These are phyloP conservation scores for Pseudomyrmex flavicornis DNA, from an alignment of 1,140 invertebrate genomes.

Conservation along the genomic window DNA sequence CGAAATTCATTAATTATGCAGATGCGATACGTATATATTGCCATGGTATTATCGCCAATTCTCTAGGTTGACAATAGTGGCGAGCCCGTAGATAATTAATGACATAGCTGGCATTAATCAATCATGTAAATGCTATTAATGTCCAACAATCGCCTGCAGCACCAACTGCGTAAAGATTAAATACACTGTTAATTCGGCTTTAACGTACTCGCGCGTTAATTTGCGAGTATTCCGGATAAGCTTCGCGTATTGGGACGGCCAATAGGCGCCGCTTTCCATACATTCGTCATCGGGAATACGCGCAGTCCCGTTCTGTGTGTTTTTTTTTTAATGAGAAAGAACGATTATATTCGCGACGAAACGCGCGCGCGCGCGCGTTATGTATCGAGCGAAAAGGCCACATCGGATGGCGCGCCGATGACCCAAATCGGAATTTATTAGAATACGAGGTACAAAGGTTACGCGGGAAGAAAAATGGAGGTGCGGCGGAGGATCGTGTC, in stretches of 20 bases:
- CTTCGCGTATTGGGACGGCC: not conserved
- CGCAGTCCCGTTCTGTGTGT: not conserved
- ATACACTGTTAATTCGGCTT: conserved; percentile 39
- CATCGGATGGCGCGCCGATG: conserved; percentile 50
- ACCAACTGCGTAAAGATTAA: conserved; percentile 32
- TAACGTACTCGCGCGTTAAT: conserved; percentile 11
- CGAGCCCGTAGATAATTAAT: conserved; percentile 39
- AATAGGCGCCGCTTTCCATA: not conserved
- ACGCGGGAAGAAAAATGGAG: conserved; percentile 65
- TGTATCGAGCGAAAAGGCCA: too few species aligned
- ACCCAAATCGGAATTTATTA: conserved; percentile 71
- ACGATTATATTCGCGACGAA: not conserved
- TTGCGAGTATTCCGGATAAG: not conserved
- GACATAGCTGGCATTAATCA: conserved; percentile 54
- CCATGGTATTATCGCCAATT: conserved; percentile 46
- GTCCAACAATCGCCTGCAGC: conserved; percentile 22
- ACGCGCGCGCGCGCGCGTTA: not conserved
- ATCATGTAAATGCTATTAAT: conserved; percentile 61
- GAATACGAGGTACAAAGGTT: conserved; percentile 63
- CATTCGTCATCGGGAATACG: conserved; percentile 8
- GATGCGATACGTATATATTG: conserved; percentile 21
- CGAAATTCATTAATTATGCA: conserved; percentile 48
- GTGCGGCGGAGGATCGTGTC: conserved; percentile 65
- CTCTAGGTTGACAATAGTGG: conserved; percentile 56
- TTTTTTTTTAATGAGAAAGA: conserved; percentile 14